A percentile compares a stretch with the other conserved stretches of the same genome.
phyloP scores from a whole-genome alignment of 2,797 vertebrate genomes.

The Spinibarbus caldwelli region DNA sequence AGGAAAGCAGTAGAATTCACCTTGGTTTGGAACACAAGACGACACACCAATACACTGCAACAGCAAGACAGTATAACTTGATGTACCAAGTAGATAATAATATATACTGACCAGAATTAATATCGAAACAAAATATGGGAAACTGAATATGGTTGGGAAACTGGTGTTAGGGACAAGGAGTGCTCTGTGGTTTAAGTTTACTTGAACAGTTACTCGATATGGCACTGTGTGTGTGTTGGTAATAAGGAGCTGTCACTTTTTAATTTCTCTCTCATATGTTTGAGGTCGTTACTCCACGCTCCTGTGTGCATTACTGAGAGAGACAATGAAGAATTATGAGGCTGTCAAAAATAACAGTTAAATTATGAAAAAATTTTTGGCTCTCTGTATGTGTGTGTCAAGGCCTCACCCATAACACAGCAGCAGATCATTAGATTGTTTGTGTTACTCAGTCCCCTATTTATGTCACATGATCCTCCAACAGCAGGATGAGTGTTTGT shows the following conservation, averaged over 20 bases:
- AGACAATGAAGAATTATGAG: constrained; percentile 13
- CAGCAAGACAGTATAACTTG: background rate
- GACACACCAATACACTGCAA: background rate
- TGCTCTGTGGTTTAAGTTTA: background rate
- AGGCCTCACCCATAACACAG: background rate
- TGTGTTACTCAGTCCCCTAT: background rate
- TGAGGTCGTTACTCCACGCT: background rate
- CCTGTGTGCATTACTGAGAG: background rate
- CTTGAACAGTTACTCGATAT: background rate
- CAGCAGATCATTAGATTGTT: constrained; percentile 5
- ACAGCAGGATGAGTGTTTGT: background rate
- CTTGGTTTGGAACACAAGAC: background rate
- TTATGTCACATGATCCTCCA: background rate
- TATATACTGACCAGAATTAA: background rate
- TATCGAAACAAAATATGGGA: background rate
- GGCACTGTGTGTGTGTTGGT: background rate
- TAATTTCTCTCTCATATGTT: constrained; percentile 11
- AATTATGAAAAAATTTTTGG: constrained; percentile 1
- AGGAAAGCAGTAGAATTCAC: background rate
- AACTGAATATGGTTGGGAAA: background rate
- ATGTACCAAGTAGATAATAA: background rate
- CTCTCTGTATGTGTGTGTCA: background rate
- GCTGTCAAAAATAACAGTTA: no score
- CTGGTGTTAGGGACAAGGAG: background rate
- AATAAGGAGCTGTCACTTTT: background rate